These are phyloP conservation scores for Sphenodon punctatus DNA, from an alignment of 2,797 vertebrate species.

Conservation along the genomic window DNA sequence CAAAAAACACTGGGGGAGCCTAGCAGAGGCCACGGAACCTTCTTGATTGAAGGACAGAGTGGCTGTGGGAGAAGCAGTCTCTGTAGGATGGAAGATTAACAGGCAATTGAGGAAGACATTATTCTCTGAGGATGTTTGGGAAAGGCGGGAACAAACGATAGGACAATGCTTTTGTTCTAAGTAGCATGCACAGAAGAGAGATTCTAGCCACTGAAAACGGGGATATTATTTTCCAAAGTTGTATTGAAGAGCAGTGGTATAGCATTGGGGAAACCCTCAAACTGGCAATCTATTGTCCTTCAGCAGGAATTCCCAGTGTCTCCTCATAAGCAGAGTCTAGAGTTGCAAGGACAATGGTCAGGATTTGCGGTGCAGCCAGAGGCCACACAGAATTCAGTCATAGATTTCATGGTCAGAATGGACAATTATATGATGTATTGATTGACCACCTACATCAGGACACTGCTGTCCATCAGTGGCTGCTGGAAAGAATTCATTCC, in stretches of 20 bases:
- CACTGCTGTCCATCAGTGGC: not conserved
- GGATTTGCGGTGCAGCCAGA: not conserved
- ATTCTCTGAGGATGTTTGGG: not conserved
- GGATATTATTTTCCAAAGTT: not conserved
- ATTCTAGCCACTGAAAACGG: accelerated
- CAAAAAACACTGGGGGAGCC: not conserved
- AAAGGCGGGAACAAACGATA: not conserved
- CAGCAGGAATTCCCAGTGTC: not conserved
- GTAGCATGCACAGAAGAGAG: not conserved
- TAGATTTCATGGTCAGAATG: too few species aligned
- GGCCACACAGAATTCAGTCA: too few species aligned
- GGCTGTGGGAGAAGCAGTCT: too few species aligned
- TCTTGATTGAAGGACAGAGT: too few species aligned
- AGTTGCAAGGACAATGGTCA: not conserved
- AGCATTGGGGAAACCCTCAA: not conserved
- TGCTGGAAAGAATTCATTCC: not conserved
- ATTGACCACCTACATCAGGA: not conserved
- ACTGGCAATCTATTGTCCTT: not conserved
- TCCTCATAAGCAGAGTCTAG: not conserved
- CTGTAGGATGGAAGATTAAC: too few species aligned
- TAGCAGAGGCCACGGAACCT: not conserved
- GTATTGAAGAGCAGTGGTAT: accelerated
- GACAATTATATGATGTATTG: too few species aligned
- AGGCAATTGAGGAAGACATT: accelerated
- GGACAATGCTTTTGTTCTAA: accelerated